phyloP scores from a whole-genome alignment of 30 jellyfish, hydroid and myxozoan genomes.

The Pseudorhiza aurosa region DNA sequence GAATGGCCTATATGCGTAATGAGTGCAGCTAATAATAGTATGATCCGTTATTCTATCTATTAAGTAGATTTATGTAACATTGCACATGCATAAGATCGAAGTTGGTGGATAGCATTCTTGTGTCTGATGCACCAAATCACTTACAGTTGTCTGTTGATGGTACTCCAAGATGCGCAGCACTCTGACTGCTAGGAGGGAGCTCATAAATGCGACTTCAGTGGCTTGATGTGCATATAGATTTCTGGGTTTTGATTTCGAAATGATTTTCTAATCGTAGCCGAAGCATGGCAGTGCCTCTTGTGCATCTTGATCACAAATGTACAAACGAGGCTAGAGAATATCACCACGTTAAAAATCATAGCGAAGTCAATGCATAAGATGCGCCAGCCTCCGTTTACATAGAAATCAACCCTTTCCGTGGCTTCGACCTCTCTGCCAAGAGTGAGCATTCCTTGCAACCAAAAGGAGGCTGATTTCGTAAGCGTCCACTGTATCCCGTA shows the following conservation, averaged over 20 bases:
- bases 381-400: conserved; percentile 70
- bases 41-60: too few relatives aligned
- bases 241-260: conserved; percentile 49
- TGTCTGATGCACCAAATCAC: neutral
- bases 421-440: conserved; percentile 7
- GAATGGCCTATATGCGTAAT: too few relatives aligned
- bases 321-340: conserved; percentile 46
- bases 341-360: conserved; percentile 21
- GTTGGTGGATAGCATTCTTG: neutral
- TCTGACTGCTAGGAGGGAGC: neutral
- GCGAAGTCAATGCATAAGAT: conserved; percentile 27
- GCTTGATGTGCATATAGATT: conserved; percentile 47
- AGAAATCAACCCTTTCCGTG: conserved; percentile 1
- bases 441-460: conserved; percentile 44
- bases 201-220: conserved; percentile 30
- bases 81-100: too few relatives aligned
- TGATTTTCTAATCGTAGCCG: conserved; percentile 32
- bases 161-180: too few relatives aligned
- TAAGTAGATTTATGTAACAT: too few relatives aligned
- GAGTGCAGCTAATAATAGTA: too few relatives aligned
- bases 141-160: too few relatives aligned
- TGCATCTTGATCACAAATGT: conserved; percentile 14
- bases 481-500: conserved; percentile 59
- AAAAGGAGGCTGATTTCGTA: conserved; percentile 26
- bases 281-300: conserved; percentile 35